These are phyloP conservation scores for Ganaspis brasiliensis DNA, from an alignment of 2,888 invertebrate species.

Conservation along the genomic window DNA sequence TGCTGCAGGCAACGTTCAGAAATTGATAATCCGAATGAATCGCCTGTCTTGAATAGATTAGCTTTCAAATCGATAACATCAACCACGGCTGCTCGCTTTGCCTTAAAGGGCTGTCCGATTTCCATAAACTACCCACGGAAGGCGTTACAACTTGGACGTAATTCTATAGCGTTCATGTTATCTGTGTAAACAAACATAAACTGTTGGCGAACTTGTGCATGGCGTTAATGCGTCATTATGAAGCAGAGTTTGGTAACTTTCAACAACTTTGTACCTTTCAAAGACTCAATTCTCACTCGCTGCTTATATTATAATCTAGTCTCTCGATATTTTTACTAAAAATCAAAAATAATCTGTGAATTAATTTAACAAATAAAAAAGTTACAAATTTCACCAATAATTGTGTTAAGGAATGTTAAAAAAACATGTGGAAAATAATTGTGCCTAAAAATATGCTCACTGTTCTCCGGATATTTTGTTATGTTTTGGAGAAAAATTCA, in stretches of 20 bases:
- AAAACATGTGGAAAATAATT: neutral
- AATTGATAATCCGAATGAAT: neutral
- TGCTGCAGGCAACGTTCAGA: neutral
- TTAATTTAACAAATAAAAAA: too few relatives aligned
- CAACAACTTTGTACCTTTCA: constrained; percentile 35
- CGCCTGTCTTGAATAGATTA: neutral
- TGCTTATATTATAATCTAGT: neutral
- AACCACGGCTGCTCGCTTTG: constrained; percentile 16
- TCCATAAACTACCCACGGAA: constrained; percentile 29
- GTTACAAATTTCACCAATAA: too few relatives aligned
- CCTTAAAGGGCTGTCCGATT: constrained; percentile 18
- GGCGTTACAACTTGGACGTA: constrained; percentile 30
- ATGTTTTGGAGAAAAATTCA: neutral
- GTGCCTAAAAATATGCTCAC: neutral
- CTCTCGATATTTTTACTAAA: too few relatives aligned
- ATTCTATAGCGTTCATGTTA: constrained; percentile 13
- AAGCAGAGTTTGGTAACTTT: neutral
- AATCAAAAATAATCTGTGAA: too few relatives aligned
- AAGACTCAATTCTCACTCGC: constrained; percentile 2
- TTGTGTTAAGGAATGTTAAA: too few relatives aligned
- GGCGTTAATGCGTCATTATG: constrained; percentile 27
- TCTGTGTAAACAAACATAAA: constrained; percentile 35
- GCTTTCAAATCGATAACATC: constrained; percentile 15
- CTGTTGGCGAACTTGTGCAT: constrained; percentile 26
- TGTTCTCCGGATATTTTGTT: neutral